Percentiles rank a stretch among this genome's conserved stretches.
Evolutionary conservation across 2,797 vertebrate species (phyloP).

Genomic region (Argentina silus): DNA sequence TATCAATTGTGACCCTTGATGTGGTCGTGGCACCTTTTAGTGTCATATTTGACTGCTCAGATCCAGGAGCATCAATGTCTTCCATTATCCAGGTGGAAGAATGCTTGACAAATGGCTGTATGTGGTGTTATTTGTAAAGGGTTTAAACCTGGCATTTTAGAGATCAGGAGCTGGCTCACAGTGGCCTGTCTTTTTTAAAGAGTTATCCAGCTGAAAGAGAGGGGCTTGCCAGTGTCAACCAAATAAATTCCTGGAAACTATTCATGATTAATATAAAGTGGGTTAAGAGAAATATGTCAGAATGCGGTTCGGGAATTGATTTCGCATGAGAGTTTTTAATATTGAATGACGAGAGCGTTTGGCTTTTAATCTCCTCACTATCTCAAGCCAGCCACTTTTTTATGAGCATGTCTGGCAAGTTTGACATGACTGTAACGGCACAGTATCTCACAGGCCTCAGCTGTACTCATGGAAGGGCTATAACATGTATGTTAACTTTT

Average conservation of each 20-base stretch:
- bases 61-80: conserved; percentile 1
- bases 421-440: not conserved
- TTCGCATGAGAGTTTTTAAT: conserved; percentile 43
- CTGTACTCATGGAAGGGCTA: conserved; percentile 4
- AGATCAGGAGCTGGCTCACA: conserved; percentile 10
- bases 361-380: conserved; percentile 21
- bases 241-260: conserved; percentile 62
- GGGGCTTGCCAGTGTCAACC: conserved; percentile 63
- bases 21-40: conserved; percentile 25
- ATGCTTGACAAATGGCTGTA: not conserved
- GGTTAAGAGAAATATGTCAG: conserved; percentile 45
- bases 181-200: conserved; percentile 53
- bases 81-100: conserved; percentile 22
- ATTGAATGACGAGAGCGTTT: conserved; percentile 32
- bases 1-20: conserved; percentile 35
- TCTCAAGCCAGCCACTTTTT: conserved; percentile 23
- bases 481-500: conserved; percentile 7
- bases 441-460: not conserved
- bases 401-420: conserved; percentile 11
- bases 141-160: not conserved
- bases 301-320: conserved; percentile 45
- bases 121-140: not conserved
- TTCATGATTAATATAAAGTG: conserved; percentile 60
- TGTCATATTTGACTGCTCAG: not conserved
- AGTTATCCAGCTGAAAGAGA: conserved; percentile 64